Evolutionary conservation across 2,888 invertebrate genomes (phyloP).

Genomic region (Pandemis cinnamomeana): DNA sequence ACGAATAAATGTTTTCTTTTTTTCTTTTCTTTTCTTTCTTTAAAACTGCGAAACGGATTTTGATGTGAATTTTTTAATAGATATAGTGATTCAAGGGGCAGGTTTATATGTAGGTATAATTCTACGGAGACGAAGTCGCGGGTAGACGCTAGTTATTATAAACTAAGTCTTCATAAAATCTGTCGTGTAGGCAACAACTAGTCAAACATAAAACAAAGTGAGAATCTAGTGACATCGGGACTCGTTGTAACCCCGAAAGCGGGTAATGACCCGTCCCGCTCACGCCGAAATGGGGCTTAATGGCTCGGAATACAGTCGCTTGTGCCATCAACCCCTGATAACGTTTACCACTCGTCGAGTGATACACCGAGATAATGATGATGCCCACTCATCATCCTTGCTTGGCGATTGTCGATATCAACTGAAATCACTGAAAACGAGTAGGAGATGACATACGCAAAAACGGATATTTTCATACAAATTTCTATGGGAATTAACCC

Average conservation of each 20-base stretch:
- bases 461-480: too few relatives aligned
- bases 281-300: conserved; percentile 62
- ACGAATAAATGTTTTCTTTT: too few relatives aligned
- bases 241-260: conserved; percentile 48
- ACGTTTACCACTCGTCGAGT: conserved; percentile 32
- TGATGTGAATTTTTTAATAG: too few relatives aligned
- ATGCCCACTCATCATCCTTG: conserved; percentile 12
- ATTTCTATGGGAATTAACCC: too few relatives aligned
- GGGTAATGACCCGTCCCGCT: conserved; percentile 68
- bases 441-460: not conserved
- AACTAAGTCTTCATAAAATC: too few relatives aligned
- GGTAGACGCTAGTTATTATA: too few relatives aligned
- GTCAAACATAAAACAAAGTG: not conserved
- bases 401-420: not conserved
- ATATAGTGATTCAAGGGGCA: too few relatives aligned
- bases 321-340: conserved; percentile 39
- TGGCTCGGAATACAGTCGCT: conserved; percentile 62
- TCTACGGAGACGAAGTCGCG: too few relatives aligned
- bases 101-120: too few relatives aligned
- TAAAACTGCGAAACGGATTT: too few relatives aligned
- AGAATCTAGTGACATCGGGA: conserved; percentile 42
- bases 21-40: too few relatives aligned
- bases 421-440: not conserved
- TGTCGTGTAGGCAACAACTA: too few relatives aligned
- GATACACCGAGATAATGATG: conserved; percentile 24